Evolutionary conservation across 2,797 vertebrate genomes (phyloP).

Genomic region (Halcyon smyrnensis): DNA sequence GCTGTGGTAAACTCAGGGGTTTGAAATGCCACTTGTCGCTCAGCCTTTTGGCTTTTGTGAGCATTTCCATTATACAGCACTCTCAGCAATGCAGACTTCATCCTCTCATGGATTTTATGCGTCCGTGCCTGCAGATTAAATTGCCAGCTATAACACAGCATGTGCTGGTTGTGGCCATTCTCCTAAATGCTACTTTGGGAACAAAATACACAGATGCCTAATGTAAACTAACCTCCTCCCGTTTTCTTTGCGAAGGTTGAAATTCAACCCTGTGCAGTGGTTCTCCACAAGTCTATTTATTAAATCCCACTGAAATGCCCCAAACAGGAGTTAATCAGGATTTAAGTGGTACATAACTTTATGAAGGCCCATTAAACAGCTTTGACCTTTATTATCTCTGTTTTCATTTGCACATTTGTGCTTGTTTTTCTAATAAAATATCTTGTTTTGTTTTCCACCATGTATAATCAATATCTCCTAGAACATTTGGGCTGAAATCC

Average conservation of each 20-base stretch:
- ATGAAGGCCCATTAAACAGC: slow-evolving; percentile 24
- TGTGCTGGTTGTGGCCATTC: slow-evolving; percentile 23
- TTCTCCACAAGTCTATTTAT: slow-evolving; percentile 1
- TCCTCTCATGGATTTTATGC: not conserved
- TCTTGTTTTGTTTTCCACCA: not conserved
- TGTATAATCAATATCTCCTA: not conserved
- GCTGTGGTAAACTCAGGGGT: slow-evolving; percentile 12
- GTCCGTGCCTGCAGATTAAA: slow-evolving; percentile 60
- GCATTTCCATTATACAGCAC: not conserved
- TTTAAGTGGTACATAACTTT: slow-evolving; percentile 41
- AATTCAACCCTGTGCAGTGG: slow-evolving; percentile 24
- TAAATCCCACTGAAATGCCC: slow-evolving; percentile 25
- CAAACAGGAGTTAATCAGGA: slow-evolving; percentile 36
- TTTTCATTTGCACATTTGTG: slow-evolving; percentile 3
- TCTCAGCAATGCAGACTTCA: not conserved
- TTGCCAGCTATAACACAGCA: slow-evolving; percentile 48
- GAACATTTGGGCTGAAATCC: not conserved
- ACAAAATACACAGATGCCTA: slow-evolving; percentile 44
- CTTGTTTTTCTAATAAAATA: slow-evolving; percentile 7
- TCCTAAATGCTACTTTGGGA: slow-evolving; percentile 58
- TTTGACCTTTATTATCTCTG: slow-evolving; percentile 25
- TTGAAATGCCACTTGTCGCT: slow-evolving; percentile 59
- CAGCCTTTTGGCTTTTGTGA: slow-evolving; percentile 32
- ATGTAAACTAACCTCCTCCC: slow-evolving; percentile 33
- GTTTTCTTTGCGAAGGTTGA: not conserved